These are phyloP conservation scores for Lutjanus erythropterus DNA, from an alignment of 2,113 vertebrate genomes.

Conservation along the genomic window DNA sequence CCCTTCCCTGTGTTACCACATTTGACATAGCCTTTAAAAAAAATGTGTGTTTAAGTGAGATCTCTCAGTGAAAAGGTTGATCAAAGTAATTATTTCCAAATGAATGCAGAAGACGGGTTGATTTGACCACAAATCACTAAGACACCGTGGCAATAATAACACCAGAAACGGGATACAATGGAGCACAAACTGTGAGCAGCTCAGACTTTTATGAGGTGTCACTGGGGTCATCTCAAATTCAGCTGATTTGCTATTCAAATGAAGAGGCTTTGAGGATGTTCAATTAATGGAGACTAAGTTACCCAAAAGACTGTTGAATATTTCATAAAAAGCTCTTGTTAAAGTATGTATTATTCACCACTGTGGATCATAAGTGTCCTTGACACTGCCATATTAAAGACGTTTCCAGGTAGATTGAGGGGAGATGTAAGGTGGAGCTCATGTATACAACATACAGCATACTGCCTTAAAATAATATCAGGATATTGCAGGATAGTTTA, in stretches of 20 bases:
- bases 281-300: conserved; percentile 24
- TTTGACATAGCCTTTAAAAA: neutral
- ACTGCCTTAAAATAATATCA: neutral
- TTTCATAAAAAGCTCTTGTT: conserved; percentile 10
- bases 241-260: conserved; percentile 35
- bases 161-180: neutral
- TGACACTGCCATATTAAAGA: neutral
- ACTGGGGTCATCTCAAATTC: conserved; percentile 5
- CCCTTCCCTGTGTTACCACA: neutral
- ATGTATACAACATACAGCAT: neutral
- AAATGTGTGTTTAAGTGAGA: neutral
- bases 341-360: conserved; percentile 22
- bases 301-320: conserved; percentile 19
- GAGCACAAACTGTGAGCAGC: neutral
- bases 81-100: neutral
- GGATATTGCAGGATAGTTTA: too few relatives aligned
- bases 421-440: neutral
- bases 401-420: neutral
- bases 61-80: neutral
- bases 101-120: neutral
- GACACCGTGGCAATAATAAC: neutral
- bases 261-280: conserved; percentile 13
- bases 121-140: neutral
- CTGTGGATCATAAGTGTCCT: neutral
- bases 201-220: neutral